phyloP scores from a whole-genome alignment of 2,797 vertebrate species.

The Tympanoctomys barrerae region DNA sequence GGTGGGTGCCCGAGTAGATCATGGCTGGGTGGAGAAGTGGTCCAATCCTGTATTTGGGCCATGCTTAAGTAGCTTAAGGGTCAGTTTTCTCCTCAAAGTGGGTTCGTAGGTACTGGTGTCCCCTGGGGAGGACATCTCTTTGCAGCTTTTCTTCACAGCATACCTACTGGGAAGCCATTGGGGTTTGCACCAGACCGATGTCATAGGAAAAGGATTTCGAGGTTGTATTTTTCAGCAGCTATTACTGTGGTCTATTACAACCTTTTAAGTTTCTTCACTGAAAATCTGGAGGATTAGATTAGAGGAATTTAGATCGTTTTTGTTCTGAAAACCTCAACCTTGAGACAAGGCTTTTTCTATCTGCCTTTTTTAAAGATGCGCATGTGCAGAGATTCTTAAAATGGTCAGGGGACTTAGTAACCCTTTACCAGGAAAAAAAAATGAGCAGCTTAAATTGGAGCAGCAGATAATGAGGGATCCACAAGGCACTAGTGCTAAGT shows the following conservation, averaged over 20 bases:
- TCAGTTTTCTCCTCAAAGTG: not conserved
- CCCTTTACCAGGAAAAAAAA: not conserved
- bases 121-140: not conserved
- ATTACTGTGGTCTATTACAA: not conserved
- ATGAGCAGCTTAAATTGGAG: not conserved
- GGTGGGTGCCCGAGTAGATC: not conserved
- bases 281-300: not conserved
- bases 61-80: not conserved
- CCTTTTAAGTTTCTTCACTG: not conserved
- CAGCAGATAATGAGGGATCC: not conserved
- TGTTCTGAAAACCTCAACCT: constrained; percentile 4
- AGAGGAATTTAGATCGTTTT: not conserved
- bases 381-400: not conserved
- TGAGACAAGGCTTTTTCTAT: not conserved
- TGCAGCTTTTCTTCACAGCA: not conserved
- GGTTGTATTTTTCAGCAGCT: not conserved
- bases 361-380: not conserved
- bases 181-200: not conserved
- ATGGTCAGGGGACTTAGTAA: not conserved
- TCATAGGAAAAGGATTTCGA: not conserved
- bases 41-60: not conserved
- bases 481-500: not conserved
- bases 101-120: not conserved
- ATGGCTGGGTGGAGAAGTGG: not conserved
- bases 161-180: not conserved